Evolutionary conservation across 1,140 invertebrate species (phyloP), one percentile per base, ranked within the genome.

Genomic region (Muscidifurax raptorellus): DNA sequence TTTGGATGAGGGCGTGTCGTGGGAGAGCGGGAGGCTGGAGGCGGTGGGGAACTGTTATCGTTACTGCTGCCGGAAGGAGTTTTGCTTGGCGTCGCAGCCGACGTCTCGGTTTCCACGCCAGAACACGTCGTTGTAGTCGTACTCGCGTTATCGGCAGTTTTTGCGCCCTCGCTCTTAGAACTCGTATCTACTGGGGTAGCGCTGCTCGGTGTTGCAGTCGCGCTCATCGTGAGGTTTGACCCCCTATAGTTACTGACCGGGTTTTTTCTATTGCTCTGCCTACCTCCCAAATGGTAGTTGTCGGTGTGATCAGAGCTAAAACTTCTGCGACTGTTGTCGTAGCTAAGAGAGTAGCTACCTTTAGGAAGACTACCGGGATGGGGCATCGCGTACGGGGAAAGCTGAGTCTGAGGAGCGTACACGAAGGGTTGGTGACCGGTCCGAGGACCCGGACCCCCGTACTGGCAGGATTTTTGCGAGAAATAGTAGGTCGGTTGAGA

Each of bases 1-100:
- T 88, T 91, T 87, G 90, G 90, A 87, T 89, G 81, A 69, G 92
- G 90, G 85, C 86, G 88, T 82, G 89, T 90, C 87, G 88, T 90
- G 52, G 91, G 89, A 32, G 90, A 90, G 28, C 90, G 90, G 0
- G 90, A 88, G 9, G 89, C 87, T 75, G 90, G 90, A 47, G 91
- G 89, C 86, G 92, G 91, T 5, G 22, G 52, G 64, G 18, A 81
- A 15, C 80, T 87, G 64, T 64, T 80, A 22, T 67, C 30, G 44
- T 27, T 75, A 22, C 36, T 85, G 28, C 25, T 18, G 80, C 79
- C 77, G 12, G 66, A 27, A 9, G 64, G 25, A 66, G 66, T 18
- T 30, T 69, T 69, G n/a, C 15, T 79, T 83, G 9, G 40, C 32
- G 27, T 83, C 18, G 85, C 28, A 12, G 18, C 28, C 18, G 25